Base-by-base conservation (phyloP, 2,113 vertebrate species). In the Lycaon pictus region DNA sequence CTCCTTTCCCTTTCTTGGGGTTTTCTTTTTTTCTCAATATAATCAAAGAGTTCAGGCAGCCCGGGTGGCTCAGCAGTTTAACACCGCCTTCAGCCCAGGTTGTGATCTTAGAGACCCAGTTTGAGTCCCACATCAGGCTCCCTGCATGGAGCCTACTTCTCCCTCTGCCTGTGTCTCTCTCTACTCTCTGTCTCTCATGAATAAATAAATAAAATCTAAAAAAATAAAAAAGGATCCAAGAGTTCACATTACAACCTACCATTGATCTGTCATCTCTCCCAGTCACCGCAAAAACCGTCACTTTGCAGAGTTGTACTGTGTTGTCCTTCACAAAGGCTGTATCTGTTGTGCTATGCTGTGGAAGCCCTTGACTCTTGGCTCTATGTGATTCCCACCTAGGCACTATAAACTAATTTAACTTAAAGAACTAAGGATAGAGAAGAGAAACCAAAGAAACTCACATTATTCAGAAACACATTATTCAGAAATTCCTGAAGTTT, bases 231-330 rank as follows among this genome's bases (percentile, higher is more conserved):
- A 67, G 13, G 82, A 53, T 92, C 65, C 90, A 81, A 93, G 43
- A 43, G 81, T 22, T 71, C 53, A 60, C 17, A 65, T 65, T 29
- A 22, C 10, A 72, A 37, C 55, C 53, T 25, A 43, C 5, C n/a
- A 58, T 0, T 43, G 15, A 86, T 53, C 69, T 85, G 71, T 53
- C 51, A 53, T n/a, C 62, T 69, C 37, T 53, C 23, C 65, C 17
- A 5, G 12, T 71, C 51, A 32, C 12, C 23, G 3, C 23, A 76
- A 74, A 88, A 60, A 16, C 4, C 17, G 11, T 71, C 72, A 13
- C 35, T n/a, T 12, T 19, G 13, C 1, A 27, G 7, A 27, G 8
- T 29, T 5, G 8, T 7, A 3, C 51, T 13, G 5, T 0, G 16
- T 6, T 81, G 9, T 55, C 13, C 25, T 65, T 74, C 9, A 6